These are phyloP conservation scores for Macrotrachela quadricornifera DNA, from an alignment of 1,140 invertebrate species.

Conservation along the genomic window DNA sequence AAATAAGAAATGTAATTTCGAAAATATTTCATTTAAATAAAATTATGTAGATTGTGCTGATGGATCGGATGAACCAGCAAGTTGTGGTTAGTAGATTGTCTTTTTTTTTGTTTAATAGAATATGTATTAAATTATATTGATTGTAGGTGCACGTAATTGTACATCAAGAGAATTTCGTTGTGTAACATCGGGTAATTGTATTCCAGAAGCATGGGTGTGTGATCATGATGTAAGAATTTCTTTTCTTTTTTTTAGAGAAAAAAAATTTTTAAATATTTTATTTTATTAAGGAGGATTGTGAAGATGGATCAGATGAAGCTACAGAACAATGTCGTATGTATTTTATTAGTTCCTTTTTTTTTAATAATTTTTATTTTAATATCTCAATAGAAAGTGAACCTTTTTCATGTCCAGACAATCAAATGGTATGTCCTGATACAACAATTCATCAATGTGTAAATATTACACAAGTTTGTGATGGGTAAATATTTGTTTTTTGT, in stretches of 20 bases:
- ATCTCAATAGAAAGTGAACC: background rate
- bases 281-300: slow-evolving; percentile 24
- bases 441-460: slow-evolving; percentile 19
- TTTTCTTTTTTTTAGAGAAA: slow-evolving; percentile 13
- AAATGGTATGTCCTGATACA: slow-evolving; percentile 60
- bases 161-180: slow-evolving; percentile 50
- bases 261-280: slow-evolving; percentile 2
- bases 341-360: slow-evolving; percentile 15
- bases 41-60: slow-evolving; percentile 46
- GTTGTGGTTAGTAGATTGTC: slow-evolving; percentile 41
- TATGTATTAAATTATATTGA: background rate
- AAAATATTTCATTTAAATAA: too few relatives aligned
- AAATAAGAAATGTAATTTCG: too few relatives aligned
- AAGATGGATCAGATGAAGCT: slow-evolving; percentile 19
- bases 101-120: slow-evolving; percentile 9
- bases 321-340: background rate
- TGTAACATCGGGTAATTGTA: slow-evolving; percentile 45
- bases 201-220: slow-evolving; percentile 42
- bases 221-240: slow-evolving; percentile 20
- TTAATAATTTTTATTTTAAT: background rate
- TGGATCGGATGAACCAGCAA: slow-evolving; percentile 46
- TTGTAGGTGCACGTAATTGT: background rate
- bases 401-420: slow-evolving; percentile 41
- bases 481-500: background rate
- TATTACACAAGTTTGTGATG: slow-evolving; percentile 14